Evolutionary conservation across 1,140 invertebrate genomes (phyloP), one percentile per base, ranked within the genome.

Genomic region (Platyura marginata): DNA sequence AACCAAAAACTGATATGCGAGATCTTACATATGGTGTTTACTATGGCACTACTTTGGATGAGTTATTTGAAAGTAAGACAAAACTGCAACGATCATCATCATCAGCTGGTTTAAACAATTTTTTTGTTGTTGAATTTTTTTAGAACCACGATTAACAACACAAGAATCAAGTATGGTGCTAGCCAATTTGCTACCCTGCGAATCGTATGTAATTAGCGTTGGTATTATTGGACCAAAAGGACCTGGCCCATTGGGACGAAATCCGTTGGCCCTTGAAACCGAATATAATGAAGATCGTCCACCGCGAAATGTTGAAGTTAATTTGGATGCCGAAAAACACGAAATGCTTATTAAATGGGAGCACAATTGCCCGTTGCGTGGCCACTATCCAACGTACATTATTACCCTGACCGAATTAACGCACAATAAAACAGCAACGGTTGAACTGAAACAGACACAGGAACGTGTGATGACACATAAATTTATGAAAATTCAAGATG

Each of bases 171-270:
- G 68, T 2, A 60, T 70, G 2, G 65, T 68, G 1, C 63, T 85
- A 6, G 63, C 68, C 13, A 61, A 74, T 46, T 54, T 89, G 45
- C 67, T 74, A 39, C 69, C 80, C 2, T 88, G 84, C 51, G 76
- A 80, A 49, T 69, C 62, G 0, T 88, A 87, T 51, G 52, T 77
- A 11, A 77, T 87, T 53, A 69, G 70, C 9, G 73, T 86, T n/a
- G 79, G 77, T 0, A 53, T 87, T 2, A 59, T 74, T 23, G 70
- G 67, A 10, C 73, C 74, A 0, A 59, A 66, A 8, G 74, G 77
- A 0, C 53, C 65, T 22, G 83, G 83, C 4, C 79, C 77, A 5
- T 53, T 83, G 11, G 66, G 65, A 19, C 52, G 55, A 3, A 54
- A 59, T 22, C 65, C 71, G 0, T 44, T 59, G 0, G 58, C 57